Base-by-base conservation (phyloP, 2,888 invertebrate species). In the Beris chalybata region DNA sequence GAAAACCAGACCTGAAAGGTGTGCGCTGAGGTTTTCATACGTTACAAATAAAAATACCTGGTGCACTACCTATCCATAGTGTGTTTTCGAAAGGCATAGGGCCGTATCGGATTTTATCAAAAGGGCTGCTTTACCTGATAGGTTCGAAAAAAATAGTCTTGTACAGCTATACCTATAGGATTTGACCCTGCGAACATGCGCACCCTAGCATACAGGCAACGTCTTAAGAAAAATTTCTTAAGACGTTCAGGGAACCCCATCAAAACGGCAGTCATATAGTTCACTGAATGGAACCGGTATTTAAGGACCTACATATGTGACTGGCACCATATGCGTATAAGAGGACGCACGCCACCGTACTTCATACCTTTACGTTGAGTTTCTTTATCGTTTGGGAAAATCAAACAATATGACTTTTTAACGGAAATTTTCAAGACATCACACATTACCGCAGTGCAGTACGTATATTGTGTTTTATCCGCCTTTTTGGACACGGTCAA, bases 401-500 rank as follows among this genome's bases (percentile, higher is more conserved):
- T 68, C 68, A 64, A 66, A 57, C 66, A 64, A 66, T 64, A 64
- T 57, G 57, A 66, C 57, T 65, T 66, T 64, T 66, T 66, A 68
- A 68, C 68, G 68, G 68, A 68, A 68, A 68, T 68, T 66, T 67
- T 66, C 31, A 57, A 59, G 64, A 65, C 67, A 48, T 30, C 55
- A 44, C 22, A 38, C 38, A 30, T 38, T 45, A 29, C 13, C 44
- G 22, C 22, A 22, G 22, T 22, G 22, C 22, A 22, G 22, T 22
- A 22, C 3, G 44, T n/a, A 44, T 48, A 48, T 32, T 63, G n/a
- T 44, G 9, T 38, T 22, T 31, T 43, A 22, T 11, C 15, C 31
- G 30, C 32, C 15, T 52, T 38, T 38, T 52, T 59, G 55, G 64
- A 59, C 58, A 67, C 48, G 59, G 67, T 67, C 65, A 65, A 65